Percentiles rank a stretch among this genome's conserved stretches.
Evolutionary conservation across 2,797 vertebrate genomes (phyloP).

Genomic region (Xyrichtys novacula): DNA sequence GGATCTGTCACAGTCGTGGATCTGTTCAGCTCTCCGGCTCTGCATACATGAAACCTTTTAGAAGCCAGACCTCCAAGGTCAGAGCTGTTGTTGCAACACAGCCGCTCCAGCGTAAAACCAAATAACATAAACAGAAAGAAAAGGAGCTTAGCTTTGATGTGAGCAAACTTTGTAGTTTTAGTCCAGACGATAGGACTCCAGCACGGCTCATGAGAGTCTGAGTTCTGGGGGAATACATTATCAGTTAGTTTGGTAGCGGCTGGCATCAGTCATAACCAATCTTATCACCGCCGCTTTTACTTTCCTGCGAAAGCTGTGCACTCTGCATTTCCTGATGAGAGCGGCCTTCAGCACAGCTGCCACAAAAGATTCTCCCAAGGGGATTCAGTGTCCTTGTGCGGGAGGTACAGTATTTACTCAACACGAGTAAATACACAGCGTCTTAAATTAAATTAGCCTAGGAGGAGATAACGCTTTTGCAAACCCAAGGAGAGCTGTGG

Average conservation of each 20-base stretch:
- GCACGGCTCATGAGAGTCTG: conserved; percentile 20
- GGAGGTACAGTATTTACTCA: conserved; percentile 55
- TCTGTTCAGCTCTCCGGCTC: too few species aligned
- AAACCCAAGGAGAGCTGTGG: conserved; percentile 28
- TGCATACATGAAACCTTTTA: conserved; percentile 24
- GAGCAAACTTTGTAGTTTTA: conserved; percentile 7
- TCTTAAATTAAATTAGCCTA: conserved; percentile 59
- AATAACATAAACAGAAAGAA: conserved; percentile 9
- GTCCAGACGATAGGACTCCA: conserved; percentile 15
- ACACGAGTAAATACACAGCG: conserved; percentile 55
- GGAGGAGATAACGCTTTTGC: conserved; percentile 53
- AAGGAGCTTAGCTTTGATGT: background rate
- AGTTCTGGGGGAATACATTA: conserved; percentile 37
- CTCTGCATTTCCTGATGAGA: conserved; percentile 59
- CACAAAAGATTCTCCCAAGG: conserved; percentile 55
- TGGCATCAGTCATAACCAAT: conserved; percentile 59
- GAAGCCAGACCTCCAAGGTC: conserved; percentile 33
- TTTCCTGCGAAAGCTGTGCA: conserved; percentile 53
- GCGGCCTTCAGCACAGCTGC: conserved; percentile 44
- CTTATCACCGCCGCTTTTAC: conserved; percentile 51
- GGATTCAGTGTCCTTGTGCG: conserved; percentile 47
- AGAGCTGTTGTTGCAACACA: conserved; percentile 4
- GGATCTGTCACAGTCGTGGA: too few species aligned
- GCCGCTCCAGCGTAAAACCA: background rate
- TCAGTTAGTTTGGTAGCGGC: conserved; percentile 37